These are phyloP conservation scores for Lordiphosa fenestrarum DNA, from an alignment of 2,888 invertebrate species.

Conservation along the genomic window DNA sequence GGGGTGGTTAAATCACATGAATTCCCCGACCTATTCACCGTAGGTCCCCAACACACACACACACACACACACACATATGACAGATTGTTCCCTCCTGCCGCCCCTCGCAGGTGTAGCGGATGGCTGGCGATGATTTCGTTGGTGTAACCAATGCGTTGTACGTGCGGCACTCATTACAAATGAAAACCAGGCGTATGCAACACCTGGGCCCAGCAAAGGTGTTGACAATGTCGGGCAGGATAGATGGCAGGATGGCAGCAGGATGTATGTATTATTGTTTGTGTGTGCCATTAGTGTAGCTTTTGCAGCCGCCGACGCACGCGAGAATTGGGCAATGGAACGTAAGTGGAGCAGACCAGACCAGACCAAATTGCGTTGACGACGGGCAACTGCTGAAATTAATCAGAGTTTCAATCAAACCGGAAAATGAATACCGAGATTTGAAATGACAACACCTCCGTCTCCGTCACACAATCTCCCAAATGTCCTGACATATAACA, in stretches of 20 bases:
- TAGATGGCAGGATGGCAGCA: too few species aligned
- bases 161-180: constrained; percentile 43
- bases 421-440: constrained; percentile 66
- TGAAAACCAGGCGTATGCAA: constrained; percentile 41
- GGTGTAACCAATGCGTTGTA: constrained; percentile 47
- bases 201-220: constrained; percentile 53
- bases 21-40: constrained; percentile 1
- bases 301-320: constrained; percentile 29
- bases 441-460: constrained; percentile 41
- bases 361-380: too few species aligned
- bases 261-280: constrained; percentile 8
- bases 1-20: too few species aligned
- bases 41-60: constrained; percentile 4
- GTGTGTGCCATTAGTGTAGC: constrained; percentile 54
- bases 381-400: constrained; percentile 45
- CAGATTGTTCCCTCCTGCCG: constrained; percentile 14
- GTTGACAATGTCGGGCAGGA: constrained; percentile 40
- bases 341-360: constrained; percentile 28
- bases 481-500: too few species aligned
- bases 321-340: constrained; percentile 46
- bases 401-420: constrained; percentile 73
- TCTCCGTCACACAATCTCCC: too few species aligned
- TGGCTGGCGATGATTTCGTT: constrained; percentile 1
- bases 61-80: constrained; percentile 17
- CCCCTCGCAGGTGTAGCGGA: constrained; percentile 1